Evolutionary conservation across 1,140 invertebrate genomes (phyloP).

Genomic region (Coboldia fuscipes): DNA sequence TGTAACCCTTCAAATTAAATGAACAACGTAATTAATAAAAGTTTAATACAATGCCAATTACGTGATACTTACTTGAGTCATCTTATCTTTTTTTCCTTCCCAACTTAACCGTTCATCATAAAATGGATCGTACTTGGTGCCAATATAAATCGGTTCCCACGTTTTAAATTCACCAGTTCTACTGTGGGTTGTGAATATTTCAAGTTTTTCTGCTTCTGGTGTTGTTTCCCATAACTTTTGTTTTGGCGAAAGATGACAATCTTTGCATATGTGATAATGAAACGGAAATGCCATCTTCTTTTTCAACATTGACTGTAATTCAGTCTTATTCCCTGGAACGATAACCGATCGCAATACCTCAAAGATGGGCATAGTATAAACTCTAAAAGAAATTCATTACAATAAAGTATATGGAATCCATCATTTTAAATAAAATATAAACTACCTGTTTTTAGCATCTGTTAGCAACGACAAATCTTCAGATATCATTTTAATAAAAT

Average conservation of each 20-base stretch:
- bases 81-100: constrained; percentile 37
- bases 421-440: constrained; percentile 1
- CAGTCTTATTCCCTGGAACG: constrained; percentile 17
- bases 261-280: constrained; percentile 28
- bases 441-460: constrained; percentile 1
- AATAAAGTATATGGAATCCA: background rate
- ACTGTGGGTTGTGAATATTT: constrained; percentile 14
- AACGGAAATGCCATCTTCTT: constrained; percentile 25
- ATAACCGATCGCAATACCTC: constrained; percentile 20
- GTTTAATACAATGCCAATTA: background rate
- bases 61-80: constrained; percentile 26
- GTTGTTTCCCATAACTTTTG: constrained; percentile 16
- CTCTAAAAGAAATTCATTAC: constrained; percentile 6
- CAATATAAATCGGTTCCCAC: constrained; percentile 38
- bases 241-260: constrained; percentile 27
- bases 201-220: constrained; percentile 7
- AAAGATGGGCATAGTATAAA: constrained; percentile 24
- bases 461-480: background rate
- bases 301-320: constrained; percentile 21
- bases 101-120: constrained; percentile 34
- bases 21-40: background rate
- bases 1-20: constrained; percentile 50
- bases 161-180: constrained; percentile 20
- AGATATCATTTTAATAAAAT: constrained; percentile 15
- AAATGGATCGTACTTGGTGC: constrained; percentile 30